Evolutionary conservation across 2,888 invertebrate species (phyloP), one percentile per base, ranked within the genome.

Genomic region (Acanthosoma haemorrhoidale): DNA sequence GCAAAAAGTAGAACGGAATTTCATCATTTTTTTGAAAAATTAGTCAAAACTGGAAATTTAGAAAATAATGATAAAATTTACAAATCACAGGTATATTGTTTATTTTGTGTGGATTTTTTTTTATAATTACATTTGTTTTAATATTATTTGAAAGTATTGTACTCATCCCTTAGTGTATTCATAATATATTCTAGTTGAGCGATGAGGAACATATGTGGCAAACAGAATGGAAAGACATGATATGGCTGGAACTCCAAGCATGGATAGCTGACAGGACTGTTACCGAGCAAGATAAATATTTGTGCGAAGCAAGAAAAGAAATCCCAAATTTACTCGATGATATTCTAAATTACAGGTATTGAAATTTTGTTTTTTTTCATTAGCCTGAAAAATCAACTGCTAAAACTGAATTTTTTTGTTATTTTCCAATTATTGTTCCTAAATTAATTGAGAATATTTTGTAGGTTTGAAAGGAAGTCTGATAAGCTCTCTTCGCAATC

Each of bases 201-300:
- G 86, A 88, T 74, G 94, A 95, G 79, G 93, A 94, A 78, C 87
- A 90, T 72, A 83, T 90, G 51, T 94, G 92, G 91, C 92, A 93
- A 80, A 92, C 90, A 75, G 91, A 92, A 82, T 81, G 92, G 63
- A 92, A 92, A 80, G 94, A 95, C 81, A 84, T 93, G 75, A 90
- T 95, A 76, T 96, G 95, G 95, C 80, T 95, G 75, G 94, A 94
- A 82, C 82, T 96, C 73, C 91, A 92, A 80, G 94, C 94, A 0
- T 88, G 87, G 83, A 85, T 90, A 74, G 90, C 91, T 0, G 90
- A 90, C 74, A 84, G 91, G 59, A 86, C 86, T 1, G 84, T 88
- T 16, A 84, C 87, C 66, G 90, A 90, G 76, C 92, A 93, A 80
- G 93, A 94, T 79, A 85, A 85, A 70, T 88, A 85, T 78, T 82